These are phyloP conservation scores for Caenorhabditis uteleia DNA, from an alignment of 2,888 invertebrate genomes.

Conservation along the genomic window DNA sequence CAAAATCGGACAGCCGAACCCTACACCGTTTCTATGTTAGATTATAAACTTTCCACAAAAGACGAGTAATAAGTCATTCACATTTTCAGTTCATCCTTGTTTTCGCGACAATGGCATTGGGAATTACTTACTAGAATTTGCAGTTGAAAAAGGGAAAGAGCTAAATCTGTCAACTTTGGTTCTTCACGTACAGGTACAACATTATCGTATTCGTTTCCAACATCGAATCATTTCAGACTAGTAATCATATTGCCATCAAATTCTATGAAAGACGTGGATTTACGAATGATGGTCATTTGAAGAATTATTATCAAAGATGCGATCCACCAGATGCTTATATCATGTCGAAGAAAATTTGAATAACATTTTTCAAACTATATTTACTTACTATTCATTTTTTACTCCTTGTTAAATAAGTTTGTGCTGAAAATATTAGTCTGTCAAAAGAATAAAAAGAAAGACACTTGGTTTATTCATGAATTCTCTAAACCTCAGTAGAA, in stretches of 20 bases:
- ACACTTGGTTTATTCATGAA: background rate
- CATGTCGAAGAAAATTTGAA: conserved; percentile 38
- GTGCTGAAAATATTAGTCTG: no score
- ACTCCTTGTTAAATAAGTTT: no score
- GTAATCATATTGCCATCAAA: conserved; percentile 31
- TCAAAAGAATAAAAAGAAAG: no score
- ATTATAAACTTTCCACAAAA: no score
- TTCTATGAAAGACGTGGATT: conserved; percentile 41
- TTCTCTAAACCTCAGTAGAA: background rate
- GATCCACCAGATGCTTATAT: conserved; percentile 32
- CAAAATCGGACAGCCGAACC: no score
- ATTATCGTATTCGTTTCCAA: background rate
- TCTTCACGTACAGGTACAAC: conserved; percentile 40
- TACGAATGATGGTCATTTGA: conserved; percentile 4
- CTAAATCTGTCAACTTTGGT: conserved; percentile 15
- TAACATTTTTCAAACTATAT: no score
- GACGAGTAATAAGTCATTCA: no score
- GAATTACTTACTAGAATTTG: conserved; percentile 25
- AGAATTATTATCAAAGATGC: conserved; percentile 33
- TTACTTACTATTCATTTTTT: no score
- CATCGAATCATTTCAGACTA: conserved; percentile 14
- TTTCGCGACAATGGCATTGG: conserved; percentile 39
- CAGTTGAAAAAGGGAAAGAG: conserved; percentile 18
- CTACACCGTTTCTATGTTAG: no score
- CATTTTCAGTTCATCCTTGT: conserved; percentile 33